Evolutionary conservation across 2,888 invertebrate genomes (phyloP).

Genomic region (Eupithecia tripunctaria): DNA sequence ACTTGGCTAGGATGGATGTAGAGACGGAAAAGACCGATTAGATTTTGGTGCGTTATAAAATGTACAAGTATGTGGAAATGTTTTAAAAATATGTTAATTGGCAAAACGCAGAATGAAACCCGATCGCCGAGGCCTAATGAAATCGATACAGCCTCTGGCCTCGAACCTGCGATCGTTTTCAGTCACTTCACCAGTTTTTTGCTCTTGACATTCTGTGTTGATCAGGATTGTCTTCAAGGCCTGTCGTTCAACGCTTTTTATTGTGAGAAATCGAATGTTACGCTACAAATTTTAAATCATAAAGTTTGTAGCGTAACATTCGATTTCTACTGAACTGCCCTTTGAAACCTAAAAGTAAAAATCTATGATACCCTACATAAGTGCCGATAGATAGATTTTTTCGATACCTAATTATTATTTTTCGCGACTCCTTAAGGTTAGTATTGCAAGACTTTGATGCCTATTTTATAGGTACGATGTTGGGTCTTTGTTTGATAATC

Average conservation of each 20-base stretch:
- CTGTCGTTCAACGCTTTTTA: slow-evolving; percentile 7
- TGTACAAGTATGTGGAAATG: background rate
- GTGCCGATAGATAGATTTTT: too few species aligned
- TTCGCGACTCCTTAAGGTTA: too few species aligned
- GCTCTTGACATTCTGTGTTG: slow-evolving; percentile 47
- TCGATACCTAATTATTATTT: too few species aligned
- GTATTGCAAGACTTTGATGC: too few species aligned
- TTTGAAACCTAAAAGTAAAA: too few species aligned
- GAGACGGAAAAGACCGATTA: too few species aligned
- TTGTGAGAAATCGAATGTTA: background rate
- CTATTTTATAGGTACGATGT: too few species aligned
- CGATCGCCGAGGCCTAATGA: slow-evolving; percentile 48
- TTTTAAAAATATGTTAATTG: background rate
- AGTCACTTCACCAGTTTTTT: slow-evolving; percentile 61
- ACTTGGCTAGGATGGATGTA: too few species aligned
- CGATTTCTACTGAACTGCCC: too few species aligned
- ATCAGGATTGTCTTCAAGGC: slow-evolving; percentile 30
- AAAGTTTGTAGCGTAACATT: too few species aligned
- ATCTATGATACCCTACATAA: too few species aligned
- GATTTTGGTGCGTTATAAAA: background rate
- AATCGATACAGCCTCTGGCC: slow-evolving; percentile 57
- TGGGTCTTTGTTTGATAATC: background rate
- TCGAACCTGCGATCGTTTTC: slow-evolving; percentile 42
- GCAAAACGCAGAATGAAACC: slow-evolving; percentile 57
- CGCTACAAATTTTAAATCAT: background rate